Base-by-base conservation (phyloP, 1,140 invertebrate species). In the Drosophila kanapiae region DNA sequence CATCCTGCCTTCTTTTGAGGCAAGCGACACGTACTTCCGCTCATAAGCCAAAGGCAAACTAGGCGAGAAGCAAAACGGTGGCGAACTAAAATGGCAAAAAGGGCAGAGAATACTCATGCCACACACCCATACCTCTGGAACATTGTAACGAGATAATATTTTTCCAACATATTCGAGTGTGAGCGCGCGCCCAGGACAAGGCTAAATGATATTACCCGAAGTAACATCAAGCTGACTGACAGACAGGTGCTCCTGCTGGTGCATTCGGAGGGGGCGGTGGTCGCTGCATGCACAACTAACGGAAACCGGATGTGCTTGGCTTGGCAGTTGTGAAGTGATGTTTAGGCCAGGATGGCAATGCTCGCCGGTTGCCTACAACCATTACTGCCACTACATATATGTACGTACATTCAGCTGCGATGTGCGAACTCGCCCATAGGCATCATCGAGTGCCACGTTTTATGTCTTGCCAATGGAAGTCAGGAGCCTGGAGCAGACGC, bases 191-290 rank as follows among this genome's bases (percentile, higher is more conserved):
- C 56, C 23, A 61, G 81, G 43, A 81, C 75, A 68, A 58, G 83
- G 62, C 82, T 91, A 90, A 90, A 90, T 90, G 85, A 90, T 90
- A 90, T 91, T 90, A 90, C 85, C 81, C 90, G 82, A 81, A 90
- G 85, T 80, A 91, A 91, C 85, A 82, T 91, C 85, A 91, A 70
- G 81, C 69, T 85, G 78, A 82, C 86, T 90, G 86, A 91, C 85
- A 90, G 78, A 74, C 81, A 85, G 67, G 38, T 43, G 45, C 42
- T 43, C 56, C 38, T 60, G 61, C 37, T 37, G 14, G 42, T 35
- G 48, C 35, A 56, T 18, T 40, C n/a, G 37, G 37, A 18, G 23
- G 59, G 7, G 18, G 29, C 31, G 45, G 11, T 29, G 18, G 23
- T 40, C 13, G 70, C 42, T 54, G 63, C 82, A 57, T 71, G 78